Base-by-base conservation (phyloP, 2,113 vertebrate species). In the Xerus inauris region DNA sequence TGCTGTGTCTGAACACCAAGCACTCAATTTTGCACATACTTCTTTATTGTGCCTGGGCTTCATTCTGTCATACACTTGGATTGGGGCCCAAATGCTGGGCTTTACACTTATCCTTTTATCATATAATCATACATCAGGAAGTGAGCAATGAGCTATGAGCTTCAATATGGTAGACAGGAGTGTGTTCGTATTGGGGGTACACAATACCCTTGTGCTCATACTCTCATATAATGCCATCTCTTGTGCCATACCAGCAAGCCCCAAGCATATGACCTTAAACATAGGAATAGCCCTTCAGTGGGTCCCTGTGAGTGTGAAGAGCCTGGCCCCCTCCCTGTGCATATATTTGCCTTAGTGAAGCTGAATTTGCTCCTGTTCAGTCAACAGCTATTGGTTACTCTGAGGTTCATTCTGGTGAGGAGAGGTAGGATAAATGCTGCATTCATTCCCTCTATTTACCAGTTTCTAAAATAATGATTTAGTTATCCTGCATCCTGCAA, bases 381-480 rank as follows among this genome's bases (percentile, higher is more conserved):
- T 47, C 42, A 77, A n/a, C 32, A 81, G 20, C 32, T 47, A 45
- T 38, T 38, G 42, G 8, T 84, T 71, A 7, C 49, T 62, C 38
- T 28, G 38, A 84, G 28, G 32, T 84, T 10, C 62, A 49, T 59
- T 40, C 57, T 67, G 69, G 69, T 20, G n/a, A 65, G 45, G 84
- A 47, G 65, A 65, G 35, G 35, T 3, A 77, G 51, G 65, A 19
- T 16, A 64, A 81, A 47, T 9, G 17, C 72, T 62, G 16, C 14
- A 30, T 64, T 17, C 42, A 65, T 64, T 49, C 16, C 5, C n/a
- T 82, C 6, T 35, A 38, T 38, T 71, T 32, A 47, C 69, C 24
- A 28, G 69, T 79, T 79, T 84, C 54, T 42, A 75, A 77, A 85
- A 47, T n/a, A 40, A 49, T 79, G 38, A 7, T 81, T 80, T 69